Base-by-base conservation (phyloP, 1,140 invertebrate species). In the Plodia interpunctella region DNA sequence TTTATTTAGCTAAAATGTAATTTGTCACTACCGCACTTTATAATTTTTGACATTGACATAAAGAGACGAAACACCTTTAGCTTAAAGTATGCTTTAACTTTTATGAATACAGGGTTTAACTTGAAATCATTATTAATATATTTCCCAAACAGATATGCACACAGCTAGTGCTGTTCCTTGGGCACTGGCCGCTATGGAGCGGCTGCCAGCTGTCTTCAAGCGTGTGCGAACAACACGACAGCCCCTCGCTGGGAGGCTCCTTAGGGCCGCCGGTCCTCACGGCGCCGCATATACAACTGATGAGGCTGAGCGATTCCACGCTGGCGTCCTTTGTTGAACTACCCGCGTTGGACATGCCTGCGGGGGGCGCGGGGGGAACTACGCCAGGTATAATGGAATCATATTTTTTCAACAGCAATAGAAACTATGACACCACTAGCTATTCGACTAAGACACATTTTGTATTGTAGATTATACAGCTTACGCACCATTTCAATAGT, bases 191-290 rank as follows among this genome's bases (percentile, higher is more conserved):
- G 92, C 78, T 90, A 49, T 90, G 88, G 80, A 74, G 76, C 64
- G 86, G 88, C 11, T 90, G 90, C 59, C 86, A 89, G 70, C 90
- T 97, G 11, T 95, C 95, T 62, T 98, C 96, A 0, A 90, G 95
- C 67, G 96, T 99, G 1, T 95, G 96, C 61, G 98, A 99, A 90
- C 94, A 97, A 67, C 97, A 98, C 80, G 98, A 99, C 87, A 93
- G 78, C 60, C 51, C 51, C 5, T n/a, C 51, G 2, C 21, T 53
- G 13, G 51, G 51, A 8, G 49, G 49, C 2, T 20, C 19, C 10
- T 13, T 53, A n/a, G 51, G 51, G 5, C 51, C 51, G 1, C 19
- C 51, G 21, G 51, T 53, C 5, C 51, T 53, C 10, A 53, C 18
- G 59, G 94, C 96, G n/a, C 95, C 97, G 17, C 97, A 98, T 88